These are phyloP conservation scores for Threskiornis aethiopicus DNA, from an alignment of 2,797 vertebrate genomes.

Conservation along the genomic window DNA sequence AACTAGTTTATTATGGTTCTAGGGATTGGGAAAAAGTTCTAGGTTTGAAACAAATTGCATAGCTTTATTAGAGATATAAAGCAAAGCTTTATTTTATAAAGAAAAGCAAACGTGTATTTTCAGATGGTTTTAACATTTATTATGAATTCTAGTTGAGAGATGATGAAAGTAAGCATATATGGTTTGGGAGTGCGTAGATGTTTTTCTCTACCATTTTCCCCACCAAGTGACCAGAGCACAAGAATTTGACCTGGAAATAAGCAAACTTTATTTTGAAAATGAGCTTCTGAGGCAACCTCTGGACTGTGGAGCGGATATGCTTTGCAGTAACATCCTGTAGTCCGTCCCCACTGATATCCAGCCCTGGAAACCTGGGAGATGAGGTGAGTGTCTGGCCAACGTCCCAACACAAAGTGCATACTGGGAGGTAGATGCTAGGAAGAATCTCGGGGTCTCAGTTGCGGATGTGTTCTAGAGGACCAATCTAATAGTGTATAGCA, in stretches of 20 bases:
- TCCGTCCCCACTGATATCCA: not conserved
- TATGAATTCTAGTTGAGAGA: not conserved
- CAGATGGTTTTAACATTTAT: not conserved
- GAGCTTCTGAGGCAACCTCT: not conserved
- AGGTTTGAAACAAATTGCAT: not conserved
- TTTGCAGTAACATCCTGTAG: not conserved
- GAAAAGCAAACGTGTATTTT: not conserved
- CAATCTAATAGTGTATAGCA: not conserved
- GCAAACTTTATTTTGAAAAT: not conserved
- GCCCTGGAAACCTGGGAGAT: not conserved
- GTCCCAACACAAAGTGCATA: not conserved
- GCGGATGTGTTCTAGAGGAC: not conserved
- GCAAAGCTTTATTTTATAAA: not conserved
- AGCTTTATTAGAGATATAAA: not conserved
- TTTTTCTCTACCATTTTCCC: not conserved
- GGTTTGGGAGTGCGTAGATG: not conserved
- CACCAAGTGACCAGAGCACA: not conserved
- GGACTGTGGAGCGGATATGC: not conserved
- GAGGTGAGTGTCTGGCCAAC: not conserved
- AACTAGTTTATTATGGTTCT: not conserved
- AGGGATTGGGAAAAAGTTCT: not conserved
- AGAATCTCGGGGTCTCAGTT: not conserved
- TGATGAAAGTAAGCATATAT: rapidly evolving
- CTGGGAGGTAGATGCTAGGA: not conserved
- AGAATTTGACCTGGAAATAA: not conserved